Percentiles rank a stretch among this genome's conserved stretches.
phyloP scores from a whole-genome alignment of 2,888 invertebrate genomes.

The Drosophila ustulata region DNA sequence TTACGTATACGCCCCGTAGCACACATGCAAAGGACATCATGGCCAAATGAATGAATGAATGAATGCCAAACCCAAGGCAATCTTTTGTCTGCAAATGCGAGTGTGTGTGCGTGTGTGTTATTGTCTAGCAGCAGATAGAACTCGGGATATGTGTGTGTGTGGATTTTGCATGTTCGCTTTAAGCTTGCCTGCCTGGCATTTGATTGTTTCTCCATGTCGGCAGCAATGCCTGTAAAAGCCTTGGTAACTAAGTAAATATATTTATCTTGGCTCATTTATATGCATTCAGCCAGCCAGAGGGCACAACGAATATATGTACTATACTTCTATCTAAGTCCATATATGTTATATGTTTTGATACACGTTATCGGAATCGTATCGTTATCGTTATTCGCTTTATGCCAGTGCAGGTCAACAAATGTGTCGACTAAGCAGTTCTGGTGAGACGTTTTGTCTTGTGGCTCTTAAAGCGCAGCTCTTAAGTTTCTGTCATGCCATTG shows the following conservation, averaged over 20 bases:
- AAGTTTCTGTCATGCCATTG: constrained; percentile 45
- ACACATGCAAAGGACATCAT: constrained; percentile 69
- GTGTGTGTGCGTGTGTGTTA: constrained; percentile 21
- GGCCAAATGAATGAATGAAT: constrained; percentile 51
- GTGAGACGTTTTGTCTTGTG: constrained; percentile 28
- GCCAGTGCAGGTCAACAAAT: constrained; percentile 53
- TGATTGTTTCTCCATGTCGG: constrained; percentile 69
- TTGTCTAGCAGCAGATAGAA: constrained; percentile 36
- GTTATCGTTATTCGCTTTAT: constrained; percentile 43
- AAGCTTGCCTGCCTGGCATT: constrained; percentile 57
- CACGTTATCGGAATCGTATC: constrained; percentile 31
- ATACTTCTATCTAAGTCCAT: constrained; percentile 15
- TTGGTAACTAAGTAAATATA: constrained; percentile 30
- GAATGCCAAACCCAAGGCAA: constrained; percentile 64
- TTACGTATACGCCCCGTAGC: constrained; percentile 70
- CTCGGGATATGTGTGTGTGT: constrained; percentile 11
- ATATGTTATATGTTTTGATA: not conserved
- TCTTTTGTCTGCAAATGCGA: constrained; percentile 62
- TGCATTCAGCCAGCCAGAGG: constrained; percentile 59
- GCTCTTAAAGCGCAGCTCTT: constrained; percentile 51
- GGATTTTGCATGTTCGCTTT: constrained; percentile 54
- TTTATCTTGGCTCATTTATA: constrained; percentile 67
- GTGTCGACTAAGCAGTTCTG: constrained; percentile 47
- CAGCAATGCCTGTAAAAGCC: constrained; percentile 42
- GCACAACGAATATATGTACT: constrained; percentile 29